Evolutionary conservation across 2,797 vertebrate species (phyloP).

Genomic region (Synaphobranchus kaupii): DNA sequence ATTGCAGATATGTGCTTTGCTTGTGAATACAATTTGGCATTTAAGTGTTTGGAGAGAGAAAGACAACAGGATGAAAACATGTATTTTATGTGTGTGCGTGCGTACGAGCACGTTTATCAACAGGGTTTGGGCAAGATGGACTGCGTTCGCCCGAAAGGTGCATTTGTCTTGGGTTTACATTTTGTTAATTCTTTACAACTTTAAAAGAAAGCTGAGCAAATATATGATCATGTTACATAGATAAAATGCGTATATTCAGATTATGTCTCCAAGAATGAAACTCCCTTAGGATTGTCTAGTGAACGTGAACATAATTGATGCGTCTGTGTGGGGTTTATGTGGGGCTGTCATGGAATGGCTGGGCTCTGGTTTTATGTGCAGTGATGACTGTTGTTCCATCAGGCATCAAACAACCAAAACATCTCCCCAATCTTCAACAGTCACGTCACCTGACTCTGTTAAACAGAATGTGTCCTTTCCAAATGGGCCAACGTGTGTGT

Average conservation of each 20-base stretch:
- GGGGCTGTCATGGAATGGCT: neutral
- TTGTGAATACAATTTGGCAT: neutral
- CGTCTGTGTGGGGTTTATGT: neutral
- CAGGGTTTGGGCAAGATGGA: slow-evolving; percentile 7
- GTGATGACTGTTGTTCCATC: neutral
- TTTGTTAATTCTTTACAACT: slow-evolving; percentile 33
- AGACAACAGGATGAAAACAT: no score
- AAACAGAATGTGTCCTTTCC: neutral
- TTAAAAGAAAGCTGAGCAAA: neutral
- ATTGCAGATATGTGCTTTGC: neutral
- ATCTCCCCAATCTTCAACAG: neutral
- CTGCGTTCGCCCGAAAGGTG: slow-evolving; percentile 64
- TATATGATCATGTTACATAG: neutral
- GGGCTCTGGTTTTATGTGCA: neutral
- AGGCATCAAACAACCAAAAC: neutral
- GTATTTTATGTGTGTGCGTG: neutral
- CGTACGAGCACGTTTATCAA: neutral
- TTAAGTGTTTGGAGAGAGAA: neutral
- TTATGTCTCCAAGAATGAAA: slow-evolving; percentile 55
- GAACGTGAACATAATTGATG: neutral
- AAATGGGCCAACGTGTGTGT: neutral
- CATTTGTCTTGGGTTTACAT: slow-evolving; percentile 64
- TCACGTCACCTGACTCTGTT: neutral
- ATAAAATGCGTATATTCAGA: slow-evolving; percentile 26
- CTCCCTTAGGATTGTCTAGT: slow-evolving; percentile 24